Evolutionary conservation across 2,888 invertebrate genomes (phyloP), one percentile per base, ranked within the genome.

Genomic region (Phrixothrix hirtus): DNA sequence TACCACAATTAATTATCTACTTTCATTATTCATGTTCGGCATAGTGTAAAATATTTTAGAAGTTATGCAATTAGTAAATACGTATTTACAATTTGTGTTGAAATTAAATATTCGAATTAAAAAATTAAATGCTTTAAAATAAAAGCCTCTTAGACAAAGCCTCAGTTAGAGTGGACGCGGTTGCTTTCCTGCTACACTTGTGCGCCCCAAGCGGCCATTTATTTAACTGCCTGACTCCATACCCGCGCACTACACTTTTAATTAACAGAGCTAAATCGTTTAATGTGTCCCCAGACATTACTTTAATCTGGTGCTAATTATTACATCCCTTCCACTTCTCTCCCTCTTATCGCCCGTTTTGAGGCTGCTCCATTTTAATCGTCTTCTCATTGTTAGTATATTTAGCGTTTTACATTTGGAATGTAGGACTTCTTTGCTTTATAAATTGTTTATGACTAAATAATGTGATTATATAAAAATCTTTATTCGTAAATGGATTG

Each of bases 301-400:
- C 79, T 81, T 81, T 81, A 81, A 81, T 81, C 81, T 81, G 80
- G 80, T 78, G 79, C 81, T 81, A 81, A 81, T 81, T 81, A 80
- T 80, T 79, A 79, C 79, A 71, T 70, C 73, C 72, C 73, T 68
- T 69, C 66, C 65, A 63, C 63, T 57, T 59, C 45, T 46, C 35
- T 41, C 44, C 52, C 51, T 29, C 48, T 48, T 48, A 52, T 52
- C 56, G 32, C 35, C 52, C 52, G 45, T 47, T 56, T 52, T 49
- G 51, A 55, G 50, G 55, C 46, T 51, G 45, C 51, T 42, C 51
- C 51, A 38, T 43, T 55, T 55, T 55, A 55, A 50, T 48, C 50
- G 46, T 32, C 46, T 46, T 46, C 49, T 54, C 48, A 54, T 54
- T 49, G 42, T 48, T 32, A 42, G 44, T 39, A 43, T 44, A 38